Evolutionary conservation across 2,888 invertebrate genomes (phyloP), one percentile per base, ranked within the genome.

Genomic region (Ephialtes manifestator): DNA sequence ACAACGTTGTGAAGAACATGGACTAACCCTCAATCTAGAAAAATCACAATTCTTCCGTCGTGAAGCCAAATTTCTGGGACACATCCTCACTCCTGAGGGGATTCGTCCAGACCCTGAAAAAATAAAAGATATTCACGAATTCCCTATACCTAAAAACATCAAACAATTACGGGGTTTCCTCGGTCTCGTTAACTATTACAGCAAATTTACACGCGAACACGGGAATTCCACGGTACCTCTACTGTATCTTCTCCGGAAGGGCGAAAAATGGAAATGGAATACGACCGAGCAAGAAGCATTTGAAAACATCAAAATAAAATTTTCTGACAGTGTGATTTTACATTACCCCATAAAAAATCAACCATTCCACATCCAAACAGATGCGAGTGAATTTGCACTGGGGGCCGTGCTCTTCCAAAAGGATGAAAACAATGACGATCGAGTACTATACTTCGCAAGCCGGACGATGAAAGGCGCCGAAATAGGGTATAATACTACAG

Each of bases 41-140:
- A 89, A 90, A 82, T 89, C 84, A 4, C n/a, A 67, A 13, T 89
- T 90, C 55, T 46, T 86, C 1, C 72, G 75, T 43, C 13, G 63
- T 1, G 80, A 85, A 67, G 71, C 88, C 3, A 87, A 87, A 24
- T 88, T 90, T 31, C 51, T 90, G 11, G 89, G 90, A 2, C 88
- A 90, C 55, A 86, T 86, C 7, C 77, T 90, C 1, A 79, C 78
- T n/a, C 4, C 68, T 0, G 58, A 81, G 7, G 89, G 89, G 1
- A 85, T 89, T 0, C 20, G 13, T 1, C 82, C 86, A 1, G 87
- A 90, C 46, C 81, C 86, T 5, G 84, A 86, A 0, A 88, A 88
- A 70, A 20, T 85, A 20, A 51, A n/a, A n/a, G 72, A 81, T 7
- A 80, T 90, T n/a, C 55, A 80, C 39, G 18, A 85, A 35, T 89